Percentiles rank a stretch among this genome's conserved stretches.
phyloP scores from a whole-genome alignment of 1,140 invertebrate genomes.

The Hetaerina americana region DNA sequence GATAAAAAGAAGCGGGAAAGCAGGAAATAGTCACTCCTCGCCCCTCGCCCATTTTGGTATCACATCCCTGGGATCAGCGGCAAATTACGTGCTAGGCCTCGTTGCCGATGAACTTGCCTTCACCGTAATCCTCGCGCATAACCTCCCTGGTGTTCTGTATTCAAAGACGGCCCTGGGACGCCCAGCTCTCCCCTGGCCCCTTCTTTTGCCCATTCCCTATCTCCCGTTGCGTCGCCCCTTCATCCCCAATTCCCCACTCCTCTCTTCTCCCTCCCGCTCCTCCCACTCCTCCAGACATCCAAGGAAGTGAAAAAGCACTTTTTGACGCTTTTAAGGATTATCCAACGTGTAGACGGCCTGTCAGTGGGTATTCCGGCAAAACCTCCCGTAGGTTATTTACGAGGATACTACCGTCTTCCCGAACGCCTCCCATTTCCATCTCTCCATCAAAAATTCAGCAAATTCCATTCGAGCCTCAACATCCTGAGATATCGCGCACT shows the following conservation, averaged over 20 bases:
- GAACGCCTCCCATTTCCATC: not conserved
- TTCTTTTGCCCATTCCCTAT: too few relatives aligned
- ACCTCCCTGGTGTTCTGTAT: constrained; percentile 4
- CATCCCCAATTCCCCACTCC: too few relatives aligned
- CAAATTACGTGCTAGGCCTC: constrained; percentile 9
- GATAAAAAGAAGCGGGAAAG: too few relatives aligned
- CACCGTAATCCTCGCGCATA: constrained; percentile 3
- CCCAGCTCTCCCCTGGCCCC: too few relatives aligned
- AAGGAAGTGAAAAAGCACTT: constrained; percentile 11
- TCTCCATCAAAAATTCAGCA: too few relatives aligned
- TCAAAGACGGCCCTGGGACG: constrained; percentile 4
- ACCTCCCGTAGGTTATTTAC: not conserved
- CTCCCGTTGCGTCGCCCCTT: too few relatives aligned
- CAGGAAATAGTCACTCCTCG: too few relatives aligned
- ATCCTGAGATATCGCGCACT: too few relatives aligned
- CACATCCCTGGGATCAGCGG: constrained; percentile 3
- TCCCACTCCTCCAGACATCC: not conserved
- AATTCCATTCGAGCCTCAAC: too few relatives aligned
- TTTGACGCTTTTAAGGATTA: constrained; percentile 5
- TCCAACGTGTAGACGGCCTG: not conserved
- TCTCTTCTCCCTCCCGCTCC: too few relatives aligned
- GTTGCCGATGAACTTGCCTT: not conserved
- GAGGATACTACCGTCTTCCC: not conserved
- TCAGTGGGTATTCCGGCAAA: not conserved
- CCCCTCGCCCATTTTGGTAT: too few relatives aligned